Conservation (phyloP, 2,113 vertebrate genomes). For the Stegostoma tigrinum region DNA sequence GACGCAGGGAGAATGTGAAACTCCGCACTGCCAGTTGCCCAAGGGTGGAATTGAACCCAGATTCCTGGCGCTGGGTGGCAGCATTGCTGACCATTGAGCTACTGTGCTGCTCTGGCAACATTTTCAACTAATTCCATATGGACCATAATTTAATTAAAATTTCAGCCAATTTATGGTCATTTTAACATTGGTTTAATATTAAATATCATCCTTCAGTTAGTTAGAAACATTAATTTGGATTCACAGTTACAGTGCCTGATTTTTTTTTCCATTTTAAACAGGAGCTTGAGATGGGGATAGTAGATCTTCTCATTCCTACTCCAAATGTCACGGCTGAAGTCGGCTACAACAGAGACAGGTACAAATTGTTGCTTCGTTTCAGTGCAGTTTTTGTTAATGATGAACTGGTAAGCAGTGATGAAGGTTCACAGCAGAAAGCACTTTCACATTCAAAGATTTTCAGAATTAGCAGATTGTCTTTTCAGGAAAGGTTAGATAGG, state of each 20-base stretch:
- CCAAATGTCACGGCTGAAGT: slow-evolving; percentile 76
- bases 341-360: slow-evolving; percentile 76
- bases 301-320: slow-evolving; percentile 74
- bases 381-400: not conserved
- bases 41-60: no score
- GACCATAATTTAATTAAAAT: not conserved
- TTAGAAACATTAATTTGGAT: not conserved
- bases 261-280: slow-evolving; percentile 40
- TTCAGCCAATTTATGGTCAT: not conserved
- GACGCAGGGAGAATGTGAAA: no score
- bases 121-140: not conserved
- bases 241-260: not conserved
- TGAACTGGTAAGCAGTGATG: not conserved
- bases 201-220: not conserved
- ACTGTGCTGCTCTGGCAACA: no score
- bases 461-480: no score
- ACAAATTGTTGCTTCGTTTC: slow-evolving; percentile 40
- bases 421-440: not conserved
- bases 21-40: no score
- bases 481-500: no score
- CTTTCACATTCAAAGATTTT: not conserved
- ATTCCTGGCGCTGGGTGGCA: no score
- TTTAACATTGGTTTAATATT: not conserved
- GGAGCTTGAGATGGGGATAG: slow-evolving; percentile 74
- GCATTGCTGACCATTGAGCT: no score